phyloP scores from a whole-genome alignment of 1,140 invertebrate species.

The Pseudobourletiella spinata region DNA sequence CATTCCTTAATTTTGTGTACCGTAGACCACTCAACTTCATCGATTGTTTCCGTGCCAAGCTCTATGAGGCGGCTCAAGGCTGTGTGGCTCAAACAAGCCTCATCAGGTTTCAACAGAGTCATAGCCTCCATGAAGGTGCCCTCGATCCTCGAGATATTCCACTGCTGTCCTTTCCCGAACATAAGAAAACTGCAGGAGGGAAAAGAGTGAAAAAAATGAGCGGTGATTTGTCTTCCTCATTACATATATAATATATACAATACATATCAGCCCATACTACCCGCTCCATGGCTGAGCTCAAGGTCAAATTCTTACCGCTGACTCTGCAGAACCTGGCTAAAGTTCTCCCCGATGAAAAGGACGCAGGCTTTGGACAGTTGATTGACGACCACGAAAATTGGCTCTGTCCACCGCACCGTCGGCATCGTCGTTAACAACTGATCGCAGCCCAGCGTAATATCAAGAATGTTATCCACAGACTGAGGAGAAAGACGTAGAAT shows the following conservation, averaged over 20 bases:
- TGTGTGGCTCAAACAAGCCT: conserved; percentile 59
- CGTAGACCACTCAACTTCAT: conserved; percentile 36
- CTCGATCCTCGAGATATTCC: conserved; percentile 36
- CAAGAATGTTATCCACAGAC: conserved; percentile 38
- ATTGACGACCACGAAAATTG: conserved; percentile 37
- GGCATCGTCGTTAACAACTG: conserved; percentile 38
- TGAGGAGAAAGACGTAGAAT: conserved; percentile 10
- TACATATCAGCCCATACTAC: no score
- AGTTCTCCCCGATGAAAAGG: conserved; percentile 31
- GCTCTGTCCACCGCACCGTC: conserved; percentile 39
- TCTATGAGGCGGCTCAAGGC: conserved; percentile 42
- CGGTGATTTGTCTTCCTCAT: no score
- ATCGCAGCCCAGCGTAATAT: conserved; percentile 38
- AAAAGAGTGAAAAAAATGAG: not conserved
- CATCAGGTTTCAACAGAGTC: conserved; percentile 54
- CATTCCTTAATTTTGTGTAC: conserved; percentile 18
- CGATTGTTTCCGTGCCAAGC: conserved; percentile 28
- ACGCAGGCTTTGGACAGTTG: conserved; percentile 26
- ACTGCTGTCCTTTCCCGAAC: conserved; percentile 34
- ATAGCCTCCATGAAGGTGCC: conserved; percentile 55
- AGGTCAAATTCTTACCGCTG: conserved; percentile 22
- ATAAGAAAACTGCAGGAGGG: conserved; percentile 25
- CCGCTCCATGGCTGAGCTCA: no score
- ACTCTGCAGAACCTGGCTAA: conserved; percentile 25
- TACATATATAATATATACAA: no score